A percentile compares a stretch with the other conserved stretches of the same genome.
Conservation (phyloP, 2,113 vertebrate genomes). For the Nematolebias whitei region DNA sequence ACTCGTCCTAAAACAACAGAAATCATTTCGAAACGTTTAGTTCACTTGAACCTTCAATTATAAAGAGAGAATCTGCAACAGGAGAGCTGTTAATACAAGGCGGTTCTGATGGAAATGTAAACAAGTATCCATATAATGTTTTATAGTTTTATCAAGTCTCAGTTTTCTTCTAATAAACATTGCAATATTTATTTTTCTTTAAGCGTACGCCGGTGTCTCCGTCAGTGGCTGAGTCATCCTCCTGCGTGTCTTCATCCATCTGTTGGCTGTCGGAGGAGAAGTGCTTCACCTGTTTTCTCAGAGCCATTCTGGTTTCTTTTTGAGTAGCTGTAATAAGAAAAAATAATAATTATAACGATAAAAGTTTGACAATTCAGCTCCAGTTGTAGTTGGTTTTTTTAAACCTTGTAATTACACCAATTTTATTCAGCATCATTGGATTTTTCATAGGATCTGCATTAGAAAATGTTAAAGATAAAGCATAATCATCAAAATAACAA, state of each 20-base stretch:
- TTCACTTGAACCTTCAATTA: no score
- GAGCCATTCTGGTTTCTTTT: slow-evolving; percentile 41
- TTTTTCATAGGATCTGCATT: no score
- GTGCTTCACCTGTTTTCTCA: slow-evolving; percentile 28
- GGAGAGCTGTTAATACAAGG: no score
- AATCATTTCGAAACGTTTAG: background rate
- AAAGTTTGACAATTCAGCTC: background rate
- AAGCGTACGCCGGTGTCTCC: slow-evolving; percentile 25
- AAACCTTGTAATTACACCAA: no score
- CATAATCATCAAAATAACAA: no score
- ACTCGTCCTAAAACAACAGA: slow-evolving; percentile 48
- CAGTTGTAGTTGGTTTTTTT: no score
- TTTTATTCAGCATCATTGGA: no score
- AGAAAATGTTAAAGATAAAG: no score
- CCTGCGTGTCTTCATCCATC: slow-evolving; percentile 2
- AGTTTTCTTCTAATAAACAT: fast-evolving
- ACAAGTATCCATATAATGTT: no score
- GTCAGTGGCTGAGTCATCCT: background rate
- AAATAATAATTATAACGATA: background rate
- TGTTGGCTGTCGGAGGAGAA: slow-evolving; percentile 8
- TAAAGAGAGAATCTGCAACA: background rate
- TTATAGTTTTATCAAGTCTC: no score
- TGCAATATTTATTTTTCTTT: background rate
- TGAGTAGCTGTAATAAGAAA: slow-evolving; percentile 7
- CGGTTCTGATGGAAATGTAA: no score